Percentiles rank a stretch among this genome's conserved stretches.
These are phyloP conservation scores for Rotaria magnacalcarata DNA, from an alignment of 2,888 invertebrate species.

Conservation along the genomic window DNA sequence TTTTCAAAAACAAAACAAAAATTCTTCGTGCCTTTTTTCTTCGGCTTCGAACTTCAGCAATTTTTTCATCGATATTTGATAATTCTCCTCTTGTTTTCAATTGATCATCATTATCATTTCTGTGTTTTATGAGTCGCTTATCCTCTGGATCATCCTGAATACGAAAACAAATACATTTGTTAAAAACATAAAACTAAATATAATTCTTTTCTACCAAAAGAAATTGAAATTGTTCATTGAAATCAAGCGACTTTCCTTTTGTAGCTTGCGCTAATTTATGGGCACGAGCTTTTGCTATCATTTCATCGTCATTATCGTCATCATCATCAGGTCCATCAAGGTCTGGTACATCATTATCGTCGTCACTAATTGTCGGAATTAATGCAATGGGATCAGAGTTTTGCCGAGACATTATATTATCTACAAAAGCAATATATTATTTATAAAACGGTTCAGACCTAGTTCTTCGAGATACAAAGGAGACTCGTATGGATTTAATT, in stretches of 20 bases:
- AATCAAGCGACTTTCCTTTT: slow-evolving; percentile 5
- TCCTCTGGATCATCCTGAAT: slow-evolving; percentile 19
- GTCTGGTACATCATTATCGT: slow-evolving; percentile 12
- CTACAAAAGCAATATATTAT: not conserved
- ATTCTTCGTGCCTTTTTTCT: not conserved
- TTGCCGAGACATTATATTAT: not conserved
- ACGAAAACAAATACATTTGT: not conserved
- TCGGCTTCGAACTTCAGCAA: not conserved
- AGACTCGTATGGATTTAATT: no score
- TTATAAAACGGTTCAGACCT: not conserved
- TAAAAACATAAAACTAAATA: no score
- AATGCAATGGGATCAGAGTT: not conserved
- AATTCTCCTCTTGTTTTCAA: slow-evolving; percentile 16
- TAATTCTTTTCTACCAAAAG: not conserved
- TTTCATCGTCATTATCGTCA: not conserved
- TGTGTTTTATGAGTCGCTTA: not conserved
- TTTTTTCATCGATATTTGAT: slow-evolving; percentile 24
- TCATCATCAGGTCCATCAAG: slow-evolving; percentile 7
- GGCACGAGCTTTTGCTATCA: not conserved
- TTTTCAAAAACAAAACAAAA: not conserved
- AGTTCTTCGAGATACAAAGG: no score
- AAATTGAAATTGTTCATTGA: slow-evolving; percentile 31
- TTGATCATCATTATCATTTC: not conserved
- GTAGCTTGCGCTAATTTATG: not conserved
- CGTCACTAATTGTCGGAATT: not conserved